Conservation (phyloP, 2,797 vertebrate genomes). For the Hylomyscus alleni region DNA sequence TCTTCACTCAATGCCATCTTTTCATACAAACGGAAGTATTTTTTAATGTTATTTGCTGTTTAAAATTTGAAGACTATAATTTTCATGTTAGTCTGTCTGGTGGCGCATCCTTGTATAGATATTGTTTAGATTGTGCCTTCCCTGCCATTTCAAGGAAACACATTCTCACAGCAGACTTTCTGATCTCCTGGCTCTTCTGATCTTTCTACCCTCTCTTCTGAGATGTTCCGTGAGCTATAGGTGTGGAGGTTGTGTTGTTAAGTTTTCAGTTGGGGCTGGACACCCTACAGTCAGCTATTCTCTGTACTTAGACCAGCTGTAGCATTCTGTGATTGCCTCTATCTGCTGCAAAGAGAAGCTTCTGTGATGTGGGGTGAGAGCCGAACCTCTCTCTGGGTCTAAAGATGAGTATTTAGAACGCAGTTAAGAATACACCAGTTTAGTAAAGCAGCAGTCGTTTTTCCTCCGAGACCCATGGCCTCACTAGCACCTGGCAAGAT, state of each 20-base stretch:
- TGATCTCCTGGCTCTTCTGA: background rate
- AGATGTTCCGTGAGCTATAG: background rate
- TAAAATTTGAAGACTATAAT: background rate
- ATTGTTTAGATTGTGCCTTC: background rate
- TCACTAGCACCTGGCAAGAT: background rate
- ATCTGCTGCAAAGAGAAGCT: background rate
- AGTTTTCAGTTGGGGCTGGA: background rate
- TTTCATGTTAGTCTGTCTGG: background rate
- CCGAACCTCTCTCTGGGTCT: background rate
- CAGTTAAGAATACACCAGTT: background rate
- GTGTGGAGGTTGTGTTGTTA: background rate
- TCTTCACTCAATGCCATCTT: background rate
- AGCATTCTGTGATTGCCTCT: background rate
- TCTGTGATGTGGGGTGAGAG: background rate
- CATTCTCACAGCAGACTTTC: background rate
- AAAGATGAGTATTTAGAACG: background rate
- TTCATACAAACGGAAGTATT: background rate
- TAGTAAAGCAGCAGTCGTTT: background rate
- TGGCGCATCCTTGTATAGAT: background rate
- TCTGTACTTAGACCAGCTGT: background rate
- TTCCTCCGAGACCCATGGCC: background rate
- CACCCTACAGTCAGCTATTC: background rate
- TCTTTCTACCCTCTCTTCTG: background rate
- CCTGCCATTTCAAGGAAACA: background rate
- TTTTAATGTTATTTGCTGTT: conserved; percentile 11